Base-by-base conservation (phyloP, 2,888 invertebrate genomes). In the Pheosia gnoma region DNA sequence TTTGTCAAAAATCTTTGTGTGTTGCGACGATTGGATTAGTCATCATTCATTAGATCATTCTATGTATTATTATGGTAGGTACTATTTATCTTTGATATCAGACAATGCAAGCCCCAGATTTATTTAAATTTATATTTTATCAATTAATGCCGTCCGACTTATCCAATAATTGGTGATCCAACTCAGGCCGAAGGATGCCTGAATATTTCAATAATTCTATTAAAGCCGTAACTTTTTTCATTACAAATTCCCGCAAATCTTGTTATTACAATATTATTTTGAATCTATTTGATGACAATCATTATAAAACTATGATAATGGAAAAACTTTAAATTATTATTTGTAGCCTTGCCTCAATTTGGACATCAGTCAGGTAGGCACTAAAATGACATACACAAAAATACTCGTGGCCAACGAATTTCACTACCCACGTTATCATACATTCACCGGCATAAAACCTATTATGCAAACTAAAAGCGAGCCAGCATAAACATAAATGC, bases 211-310 rank as follows among this genome's bases (percentile, higher is more conserved):
- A 72, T 77, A 79, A 81, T 83, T 85, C 83, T 80, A 80, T 77
- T 79, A 81, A 80, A 78, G 79, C 71, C 67, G 64, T 62, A 86
- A 86, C 80, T 84, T 85, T 86, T 83, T 82, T 82, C 81, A 83
- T 86, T 81, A 81, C 72, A 65, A 79, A 77, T 76, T 76, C 72
- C 66, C 62, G 67, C 63, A 57, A 60, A 63, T 67, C 75, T 77
- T 79, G 79, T 77, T 80, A 80, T 75, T 68, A 72, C 68, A 72
- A 76, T 77, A 75, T 78, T 77, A 75, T 78, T 84, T 78, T 73
- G 72, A 70, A 75, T 69, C 62, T 64, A 63, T 59, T 66, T 52
- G 36, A 36, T 52, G 11, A 11, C 53, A 6, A 53, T 11, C 59
- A 62, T 60, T 62, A 67, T 60, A 57, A 49, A 65, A 62, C 49